Base-by-base conservation (phyloP, 2,888 invertebrate species). In the Amphipoea lucens region DNA sequence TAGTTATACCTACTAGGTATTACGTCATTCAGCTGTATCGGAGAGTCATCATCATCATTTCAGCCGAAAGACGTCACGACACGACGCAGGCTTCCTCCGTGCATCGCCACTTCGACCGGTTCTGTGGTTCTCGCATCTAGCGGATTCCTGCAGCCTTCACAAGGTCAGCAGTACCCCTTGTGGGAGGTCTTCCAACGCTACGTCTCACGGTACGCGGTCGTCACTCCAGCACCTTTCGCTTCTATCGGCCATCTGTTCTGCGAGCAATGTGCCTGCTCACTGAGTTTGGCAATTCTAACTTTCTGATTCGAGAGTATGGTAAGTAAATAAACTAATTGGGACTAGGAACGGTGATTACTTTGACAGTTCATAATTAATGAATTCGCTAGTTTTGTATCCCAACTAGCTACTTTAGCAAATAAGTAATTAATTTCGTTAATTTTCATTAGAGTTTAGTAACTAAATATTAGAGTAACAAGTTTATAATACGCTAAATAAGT, bases 391-490 rank as follows among this genome's bases (percentile, higher is more conserved):
- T 79, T 67, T 14, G 60, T 45, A 62, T 40, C 20, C 20, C 3
- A 67, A 80, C 66, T 67, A 67, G 11, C 29, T 60, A 60, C 23
- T 45, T 72, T 14, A 60, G 14, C 67, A 42, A 45, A 67, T 42
- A 29, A 57, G 76, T 67, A 36, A 60, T 66, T 65, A 57, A 57
- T 67, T 51, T 60, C 7, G 23, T 36, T 36, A 20, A 76, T 67
- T 76, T 83, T 17, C 42, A 62, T 76, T 67, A 54, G 11, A 76
- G 60, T 67, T 80, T 29, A 51, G 40, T 4, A 68, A 68, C 62
- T 83, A 77, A 83, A 11, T 82, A 40, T 57, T 36, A 67, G 36
- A 67, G n/a, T 40, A 23, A 45, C 14, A 66, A 83, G 48, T 76
- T 83, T 67, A 42, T 40, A 51, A 48, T 36, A 45, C 4, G n/a